Percentiles rank a stretch among this genome's conserved stretches.
Evolutionary conservation across 64 coral and sea anemone genomes (phyloP).

Genomic region (Montipora foliosa): DNA sequence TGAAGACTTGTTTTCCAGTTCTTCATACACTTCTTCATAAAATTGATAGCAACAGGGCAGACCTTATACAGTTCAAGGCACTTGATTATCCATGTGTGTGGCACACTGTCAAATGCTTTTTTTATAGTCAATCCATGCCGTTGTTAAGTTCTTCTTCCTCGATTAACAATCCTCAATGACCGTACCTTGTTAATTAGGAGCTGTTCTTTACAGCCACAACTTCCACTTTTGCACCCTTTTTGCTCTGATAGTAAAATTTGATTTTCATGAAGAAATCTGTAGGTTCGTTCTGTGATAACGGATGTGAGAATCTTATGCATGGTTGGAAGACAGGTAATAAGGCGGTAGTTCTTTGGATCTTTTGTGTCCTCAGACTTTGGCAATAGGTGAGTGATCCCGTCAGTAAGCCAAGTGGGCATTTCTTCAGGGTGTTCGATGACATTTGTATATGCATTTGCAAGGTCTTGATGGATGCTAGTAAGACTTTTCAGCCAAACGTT

Average conservation of each 20-base stretch:
- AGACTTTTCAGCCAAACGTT: not conserved
- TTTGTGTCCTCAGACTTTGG: not conserved
- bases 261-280: not conserved
- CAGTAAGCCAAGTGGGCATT: not conserved
- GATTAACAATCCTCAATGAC: not conserved
- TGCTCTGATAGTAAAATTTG: not conserved
- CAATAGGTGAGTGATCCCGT: not conserved
- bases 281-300: not conserved
- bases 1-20: not conserved
- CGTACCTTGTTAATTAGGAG: not conserved
- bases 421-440: slow-evolving; percentile 11
- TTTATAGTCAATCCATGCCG: not conserved
- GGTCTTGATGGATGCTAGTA: not conserved
- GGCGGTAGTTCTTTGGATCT: not conserved
- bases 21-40: not conserved
- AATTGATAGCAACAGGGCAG: not conserved
- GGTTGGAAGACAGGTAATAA: not conserved
- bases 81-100: not conserved
- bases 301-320: not conserved
- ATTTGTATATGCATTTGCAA: not conserved
- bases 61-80: not conserved
- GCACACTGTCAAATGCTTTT: not conserved
- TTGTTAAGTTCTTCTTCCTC: not conserved
- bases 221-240: not conserved
- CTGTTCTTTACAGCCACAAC: not conserved